These are phyloP conservation scores for Gambusia yucatana DNA, from an alignment of 2,797 vertebrate species.

Conservation along the genomic window DNA sequence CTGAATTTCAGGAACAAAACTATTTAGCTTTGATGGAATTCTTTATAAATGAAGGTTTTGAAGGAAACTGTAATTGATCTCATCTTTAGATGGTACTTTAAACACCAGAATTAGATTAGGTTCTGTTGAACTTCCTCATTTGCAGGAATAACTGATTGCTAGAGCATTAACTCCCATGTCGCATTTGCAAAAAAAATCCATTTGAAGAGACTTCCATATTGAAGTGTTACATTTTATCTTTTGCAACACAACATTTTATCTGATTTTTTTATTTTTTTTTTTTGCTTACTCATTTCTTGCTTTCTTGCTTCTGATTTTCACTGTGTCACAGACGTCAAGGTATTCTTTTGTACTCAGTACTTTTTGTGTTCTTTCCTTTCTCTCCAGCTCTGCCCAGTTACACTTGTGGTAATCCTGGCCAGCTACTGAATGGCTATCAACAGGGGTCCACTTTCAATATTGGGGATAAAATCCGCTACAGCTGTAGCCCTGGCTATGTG, in stretches of 20 bases:
- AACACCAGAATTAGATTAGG: conserved; percentile 30
- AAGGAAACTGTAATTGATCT: not conserved
- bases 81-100: not conserved
- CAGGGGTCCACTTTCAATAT: conserved; percentile 95
- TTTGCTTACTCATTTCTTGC: too few species aligned
- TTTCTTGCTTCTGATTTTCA: not conserved
- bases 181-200: not conserved
- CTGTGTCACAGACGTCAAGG: not conserved
- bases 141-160: not conserved
- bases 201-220: not conserved
- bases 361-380: not conserved
- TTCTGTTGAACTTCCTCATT: conserved; percentile 12
- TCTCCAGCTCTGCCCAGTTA: conserved; percentile 93
- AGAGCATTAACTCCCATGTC: not conserved
- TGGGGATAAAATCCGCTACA: conserved; percentile 96
- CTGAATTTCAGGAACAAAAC: not conserved
- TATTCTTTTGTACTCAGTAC: not conserved
- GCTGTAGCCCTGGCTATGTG: conserved; percentile 92
- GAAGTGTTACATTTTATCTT: not conserved
- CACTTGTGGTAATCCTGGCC: conserved; percentile 94
- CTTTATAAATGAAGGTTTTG: not conserved
- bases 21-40: not conserved
- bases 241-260: not conserved
- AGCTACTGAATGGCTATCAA: conserved; percentile 91
- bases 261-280: not conserved